phyloP scores from a whole-genome alignment of 2,888 invertebrate genomes.

The Clepsis dumicolana region DNA sequence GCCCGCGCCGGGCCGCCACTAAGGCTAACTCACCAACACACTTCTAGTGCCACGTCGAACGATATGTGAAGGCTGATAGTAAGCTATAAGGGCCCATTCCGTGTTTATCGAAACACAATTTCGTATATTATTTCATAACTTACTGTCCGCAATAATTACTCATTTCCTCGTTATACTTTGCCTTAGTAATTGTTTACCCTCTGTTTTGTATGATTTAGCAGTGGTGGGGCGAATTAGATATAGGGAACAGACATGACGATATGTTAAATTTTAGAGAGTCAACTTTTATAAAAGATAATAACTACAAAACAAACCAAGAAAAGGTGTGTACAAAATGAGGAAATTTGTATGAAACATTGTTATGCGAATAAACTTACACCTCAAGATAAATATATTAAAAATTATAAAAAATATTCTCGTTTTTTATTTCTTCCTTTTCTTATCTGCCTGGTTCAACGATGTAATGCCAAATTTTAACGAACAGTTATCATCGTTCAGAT shows the following conservation, averaged over 20 bases:
- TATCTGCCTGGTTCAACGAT: neutral
- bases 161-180: constrained; percentile 78
- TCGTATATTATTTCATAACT: constrained; percentile 76
- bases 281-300: constrained; percentile 84
- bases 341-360: constrained; percentile 87
- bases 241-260: constrained; percentile 85
- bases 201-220: constrained; percentile 78
- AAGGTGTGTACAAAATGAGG: constrained; percentile 86
- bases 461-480: neutral
- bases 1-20: constrained; percentile 34
- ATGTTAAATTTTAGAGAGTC: constrained; percentile 85
- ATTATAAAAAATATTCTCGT: constrained; percentile 60
- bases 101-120: constrained; percentile 74
- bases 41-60: constrained; percentile 67
- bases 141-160: constrained; percentile 74
- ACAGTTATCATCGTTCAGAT: too few species aligned
- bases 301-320: constrained; percentile 81
- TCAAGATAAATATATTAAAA: constrained; percentile 83
- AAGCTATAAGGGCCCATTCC: constrained; percentile 77
- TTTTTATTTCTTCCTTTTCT: constrained; percentile 66
- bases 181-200: constrained; percentile 72
- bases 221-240: constrained; percentile 83
- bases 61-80: constrained; percentile 71
- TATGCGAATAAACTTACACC: constrained; percentile 87
- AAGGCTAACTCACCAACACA: constrained; percentile 53